phyloP scores from a whole-genome alignment of 2,113 vertebrate genomes.

The Xenopus laevis region DNA sequence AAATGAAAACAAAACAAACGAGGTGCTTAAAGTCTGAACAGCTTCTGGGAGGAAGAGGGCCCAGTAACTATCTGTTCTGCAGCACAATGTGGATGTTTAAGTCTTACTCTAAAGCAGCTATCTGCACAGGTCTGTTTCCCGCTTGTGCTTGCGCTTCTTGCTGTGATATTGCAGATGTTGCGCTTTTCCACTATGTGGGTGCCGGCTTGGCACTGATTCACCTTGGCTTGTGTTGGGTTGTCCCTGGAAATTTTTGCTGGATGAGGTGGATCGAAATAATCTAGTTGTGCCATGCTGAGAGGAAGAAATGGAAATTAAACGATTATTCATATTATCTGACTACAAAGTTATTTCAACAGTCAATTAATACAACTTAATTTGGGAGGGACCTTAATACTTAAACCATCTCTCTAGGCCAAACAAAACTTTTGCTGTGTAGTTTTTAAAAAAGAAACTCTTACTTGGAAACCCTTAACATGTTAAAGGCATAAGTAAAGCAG shows the following conservation, averaged over 20 bases:
- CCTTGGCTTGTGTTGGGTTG: conserved; percentile 77
- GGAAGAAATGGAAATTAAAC: conserved; percentile 21
- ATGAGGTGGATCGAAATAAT: conserved; percentile 69
- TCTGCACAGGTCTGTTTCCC: conserved; percentile 91
- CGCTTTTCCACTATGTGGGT: conserved; percentile 80
- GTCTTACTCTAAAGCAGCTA: conserved; percentile 75
- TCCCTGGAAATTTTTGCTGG: conserved; percentile 82
- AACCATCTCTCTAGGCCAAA: too few species aligned
- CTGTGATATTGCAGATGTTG: conserved; percentile 82
- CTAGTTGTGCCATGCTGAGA: conserved; percentile 70
- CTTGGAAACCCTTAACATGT: too few species aligned
- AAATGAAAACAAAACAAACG: conserved; percentile 56
- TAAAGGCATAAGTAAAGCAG: too few species aligned
- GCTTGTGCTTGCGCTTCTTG: conserved; percentile 95
- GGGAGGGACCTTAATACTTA: too few species aligned
- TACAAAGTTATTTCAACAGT: too few species aligned
- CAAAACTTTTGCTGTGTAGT: too few species aligned
- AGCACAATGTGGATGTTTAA: conserved; percentile 57
- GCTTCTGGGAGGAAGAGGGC: conserved; percentile 57
- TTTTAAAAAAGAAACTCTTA: too few species aligned
- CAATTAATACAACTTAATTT: too few species aligned
- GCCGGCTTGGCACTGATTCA: conserved; percentile 75
- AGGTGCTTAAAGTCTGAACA: conserved; percentile 69
- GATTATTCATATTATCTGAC: too few species aligned
- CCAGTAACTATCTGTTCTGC: conserved; percentile 63